Percentiles rank a stretch among this genome's conserved stretches.
phyloP scores from a whole-genome alignment of 2,888 invertebrate genomes.

The Laspeyria flexula region DNA sequence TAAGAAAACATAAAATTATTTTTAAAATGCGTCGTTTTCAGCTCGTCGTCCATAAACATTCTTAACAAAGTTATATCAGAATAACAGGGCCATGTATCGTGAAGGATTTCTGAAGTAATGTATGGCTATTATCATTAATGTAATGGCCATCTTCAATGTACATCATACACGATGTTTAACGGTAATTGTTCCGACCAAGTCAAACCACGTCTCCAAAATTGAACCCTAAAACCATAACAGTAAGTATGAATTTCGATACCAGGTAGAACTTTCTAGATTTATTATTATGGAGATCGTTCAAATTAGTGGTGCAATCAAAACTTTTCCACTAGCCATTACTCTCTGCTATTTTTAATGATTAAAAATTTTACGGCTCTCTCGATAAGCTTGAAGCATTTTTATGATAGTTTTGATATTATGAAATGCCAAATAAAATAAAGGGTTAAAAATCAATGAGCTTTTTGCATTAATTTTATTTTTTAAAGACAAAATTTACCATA shows the following conservation, averaged over 20 bases:
- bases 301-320: conserved; percentile 37
- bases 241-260: not conserved
- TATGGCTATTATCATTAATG: conserved; percentile 31
- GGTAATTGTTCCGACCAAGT: conserved; percentile 27
- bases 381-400: conserved; percentile 33
- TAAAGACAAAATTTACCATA: no score
- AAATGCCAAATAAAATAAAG: no score
- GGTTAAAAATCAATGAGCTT: no score
- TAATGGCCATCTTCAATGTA: conserved; percentile 34
- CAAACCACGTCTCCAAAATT: conserved; percentile 8
- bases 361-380: not conserved
- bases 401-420: no score
- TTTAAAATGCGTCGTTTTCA: no score
- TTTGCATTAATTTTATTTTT: no score
- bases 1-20: no score
- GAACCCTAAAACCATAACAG: conserved; percentile 2
- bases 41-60: no score
- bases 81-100: conserved; percentile 20
- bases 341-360: conserved; percentile 18
- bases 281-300: conserved; percentile 29
- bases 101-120: conserved; percentile 25
- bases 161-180: conserved; percentile 35
- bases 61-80: conserved; percentile 4
- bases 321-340: conserved; percentile 18
- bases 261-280: conserved; percentile 10